phyloP scores from a whole-genome alignment of 2,888 invertebrate genomes.

The Imbricaverruca yamaguchii region DNA sequence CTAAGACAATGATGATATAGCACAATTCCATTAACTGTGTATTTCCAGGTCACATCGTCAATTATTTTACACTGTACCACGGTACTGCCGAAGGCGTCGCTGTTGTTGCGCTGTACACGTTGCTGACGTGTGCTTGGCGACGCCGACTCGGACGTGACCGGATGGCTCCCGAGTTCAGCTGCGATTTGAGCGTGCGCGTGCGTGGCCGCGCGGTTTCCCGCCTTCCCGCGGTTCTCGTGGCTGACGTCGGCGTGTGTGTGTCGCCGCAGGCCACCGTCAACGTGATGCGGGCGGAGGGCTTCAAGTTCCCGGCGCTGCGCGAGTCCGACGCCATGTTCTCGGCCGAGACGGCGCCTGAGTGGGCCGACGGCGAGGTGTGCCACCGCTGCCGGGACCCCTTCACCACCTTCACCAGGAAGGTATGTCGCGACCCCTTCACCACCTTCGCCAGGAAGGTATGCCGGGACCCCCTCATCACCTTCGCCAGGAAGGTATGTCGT shows the following conservation, averaged over 20 bases:
- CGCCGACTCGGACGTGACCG: no score
- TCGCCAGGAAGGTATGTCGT: no score
- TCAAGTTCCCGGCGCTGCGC: constrained; percentile 77
- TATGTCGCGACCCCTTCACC: constrained; percentile 30
- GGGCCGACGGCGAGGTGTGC: constrained; percentile 93
- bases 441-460: constrained; percentile 31
- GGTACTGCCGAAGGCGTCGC: no score
- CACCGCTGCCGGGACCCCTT: constrained; percentile 62
- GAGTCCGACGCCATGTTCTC: constrained; percentile 99
- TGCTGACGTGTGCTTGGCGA: no score
- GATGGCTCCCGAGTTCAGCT: no score
- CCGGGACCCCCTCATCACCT: no score
- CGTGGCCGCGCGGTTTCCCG: not conserved
- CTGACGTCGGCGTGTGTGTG: constrained; percentile 30
- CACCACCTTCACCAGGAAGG: constrained; percentile 32
- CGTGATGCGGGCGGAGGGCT: constrained; percentile 88
- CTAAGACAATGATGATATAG: no score
- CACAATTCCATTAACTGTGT: no score
- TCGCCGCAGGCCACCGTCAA: constrained; percentile 76
- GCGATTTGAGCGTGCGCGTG: no score
- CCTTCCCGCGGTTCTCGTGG: not conserved
- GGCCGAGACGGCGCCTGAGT: constrained; percentile 93
- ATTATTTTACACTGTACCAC: no score
- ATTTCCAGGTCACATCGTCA: no score
- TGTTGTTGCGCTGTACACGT: no score